Conservation (phyloP, 2,888 invertebrate genomes). For the Leucophenga montana region DNA sequence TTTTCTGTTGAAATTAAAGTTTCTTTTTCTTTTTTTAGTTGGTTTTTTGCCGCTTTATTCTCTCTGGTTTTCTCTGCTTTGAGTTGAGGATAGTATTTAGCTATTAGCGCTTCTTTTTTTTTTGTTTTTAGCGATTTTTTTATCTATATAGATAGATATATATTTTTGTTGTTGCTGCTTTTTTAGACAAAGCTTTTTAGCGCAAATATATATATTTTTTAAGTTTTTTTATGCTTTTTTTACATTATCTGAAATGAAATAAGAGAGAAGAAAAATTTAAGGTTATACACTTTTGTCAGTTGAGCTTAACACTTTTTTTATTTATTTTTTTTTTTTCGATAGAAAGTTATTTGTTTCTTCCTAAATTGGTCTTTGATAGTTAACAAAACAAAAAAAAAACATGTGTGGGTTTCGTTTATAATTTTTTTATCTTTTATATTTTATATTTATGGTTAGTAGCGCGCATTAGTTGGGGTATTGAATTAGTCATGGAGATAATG, state of each 20-base stretch:
- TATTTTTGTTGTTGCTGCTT: not conserved
- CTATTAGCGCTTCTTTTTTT: conserved; percentile 15
- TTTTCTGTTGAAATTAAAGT: not conserved
- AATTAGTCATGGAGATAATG: conserved; percentile 40
- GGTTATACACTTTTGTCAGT: conserved; percentile 56
- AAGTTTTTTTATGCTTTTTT: conserved; percentile 32
- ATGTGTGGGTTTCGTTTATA: conserved; percentile 23
- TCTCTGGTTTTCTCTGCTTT: conserved; percentile 34
- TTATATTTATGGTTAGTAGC: conserved; percentile 48
- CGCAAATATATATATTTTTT: not conserved
- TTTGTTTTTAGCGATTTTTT: conserved; percentile 14
- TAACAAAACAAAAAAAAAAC: not conserved
- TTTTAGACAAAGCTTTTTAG: conserved; percentile 15
- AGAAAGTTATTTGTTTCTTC: conserved; percentile 22
- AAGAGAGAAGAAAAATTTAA: conserved; percentile 65
- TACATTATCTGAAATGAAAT: conserved; percentile 72
- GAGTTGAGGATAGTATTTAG: conserved; percentile 33
- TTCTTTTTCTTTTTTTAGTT: conserved; percentile 35
- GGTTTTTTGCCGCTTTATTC: conserved; percentile 23
- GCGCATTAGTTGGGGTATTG: conserved; percentile 45
- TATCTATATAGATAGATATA: conserved; percentile 1
- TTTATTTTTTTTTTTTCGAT: conserved; percentile 27
- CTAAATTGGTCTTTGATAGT: not conserved
- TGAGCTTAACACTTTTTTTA: conserved; percentile 28
- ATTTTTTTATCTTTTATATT: conserved; percentile 12